These are phyloP conservation scores for Melozone crissalis DNA, from an alignment of 2,113 vertebrate species.

Conservation along the genomic window DNA sequence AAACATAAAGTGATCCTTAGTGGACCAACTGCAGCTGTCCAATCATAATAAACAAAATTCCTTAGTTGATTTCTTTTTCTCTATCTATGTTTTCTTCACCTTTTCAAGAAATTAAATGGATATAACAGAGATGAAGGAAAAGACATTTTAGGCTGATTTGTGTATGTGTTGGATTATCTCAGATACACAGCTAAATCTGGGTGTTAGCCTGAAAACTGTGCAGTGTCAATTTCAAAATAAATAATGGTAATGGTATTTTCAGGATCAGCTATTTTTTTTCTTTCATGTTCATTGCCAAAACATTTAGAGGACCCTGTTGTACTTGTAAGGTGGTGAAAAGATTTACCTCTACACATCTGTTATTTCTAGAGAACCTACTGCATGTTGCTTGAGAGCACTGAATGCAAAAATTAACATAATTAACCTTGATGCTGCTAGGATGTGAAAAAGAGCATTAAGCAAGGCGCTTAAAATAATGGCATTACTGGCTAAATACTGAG, in stretches of 20 bases:
- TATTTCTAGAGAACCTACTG: conserved; percentile 50
- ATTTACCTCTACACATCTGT: conserved; percentile 15
- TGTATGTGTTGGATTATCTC: conserved; percentile 69
- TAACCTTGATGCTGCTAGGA: background rate
- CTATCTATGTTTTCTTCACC: conserved; percentile 71
- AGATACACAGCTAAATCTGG: conserved; percentile 70
- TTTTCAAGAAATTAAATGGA: conserved; percentile 70
- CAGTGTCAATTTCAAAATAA: conserved; percentile 76
- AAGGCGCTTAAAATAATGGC: conserved; percentile 13
- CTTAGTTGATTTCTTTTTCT: conserved; percentile 74
- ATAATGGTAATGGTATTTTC: conserved; percentile 75
- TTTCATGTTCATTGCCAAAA: conserved; percentile 65
- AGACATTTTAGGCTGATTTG: conserved; percentile 49
- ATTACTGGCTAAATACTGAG: conserved; percentile 19
- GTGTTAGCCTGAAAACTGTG: conserved; percentile 71
- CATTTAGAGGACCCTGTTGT: conserved; percentile 59
- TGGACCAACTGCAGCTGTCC: conserved; percentile 74
- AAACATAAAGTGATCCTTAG: conserved; percentile 79
- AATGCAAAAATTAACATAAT: conserved; percentile 56
- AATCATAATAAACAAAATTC: conserved; percentile 83
- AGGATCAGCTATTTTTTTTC: conserved; percentile 59
- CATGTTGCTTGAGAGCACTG: background rate
- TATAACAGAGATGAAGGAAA: conserved; percentile 55
- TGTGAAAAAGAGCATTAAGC: background rate
- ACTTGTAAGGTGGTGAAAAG: conserved; percentile 66